These are phyloP conservation scores for Lipophrys pholis DNA, from an alignment of 2,113 vertebrate species.

Conservation along the genomic window DNA sequence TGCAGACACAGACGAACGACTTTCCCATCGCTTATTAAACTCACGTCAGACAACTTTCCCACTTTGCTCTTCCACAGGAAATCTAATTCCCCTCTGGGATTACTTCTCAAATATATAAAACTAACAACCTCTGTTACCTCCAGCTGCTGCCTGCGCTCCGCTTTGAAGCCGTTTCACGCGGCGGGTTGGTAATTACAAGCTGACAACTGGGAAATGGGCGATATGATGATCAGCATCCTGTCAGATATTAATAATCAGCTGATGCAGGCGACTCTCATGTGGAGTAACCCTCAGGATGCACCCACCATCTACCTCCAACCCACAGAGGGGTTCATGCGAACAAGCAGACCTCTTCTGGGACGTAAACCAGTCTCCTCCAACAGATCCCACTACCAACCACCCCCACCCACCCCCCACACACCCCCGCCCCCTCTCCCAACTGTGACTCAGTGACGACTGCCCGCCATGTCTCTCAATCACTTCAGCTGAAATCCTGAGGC, in stretches of 20 bases:
- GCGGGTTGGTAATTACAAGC: conserved; percentile 7
- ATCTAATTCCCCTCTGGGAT: conserved; percentile 4
- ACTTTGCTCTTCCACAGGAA: neutral
- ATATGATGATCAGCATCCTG: conserved; percentile 20
- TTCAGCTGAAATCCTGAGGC: conserved; percentile 52
- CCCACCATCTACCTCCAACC: no score
- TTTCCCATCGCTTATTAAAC: neutral
- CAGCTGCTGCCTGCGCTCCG: conserved; percentile 9
- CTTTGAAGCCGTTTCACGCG: conserved; percentile 18
- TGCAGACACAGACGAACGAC: no score
- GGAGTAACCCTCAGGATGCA: conserved; percentile 25
- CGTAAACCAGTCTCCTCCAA: conserved; percentile 53
- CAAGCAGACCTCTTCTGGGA: conserved; percentile 51
- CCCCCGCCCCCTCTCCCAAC: no score
- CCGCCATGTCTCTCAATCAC: conserved; percentile 63
- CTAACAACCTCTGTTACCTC: conserved; percentile 10
- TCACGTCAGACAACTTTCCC: conserved; percentile 3
- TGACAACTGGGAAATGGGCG: conserved; percentile 4
- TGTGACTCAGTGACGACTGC: conserved; percentile 50
- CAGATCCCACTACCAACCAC: no score
- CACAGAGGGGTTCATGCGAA: conserved; percentile 22
- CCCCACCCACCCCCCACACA: no score
- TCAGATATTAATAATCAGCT: conserved; percentile 44
- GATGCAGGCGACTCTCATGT: conserved; percentile 32
- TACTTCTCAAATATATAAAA: neutral